Percentiles rank a stretch among this genome's conserved stretches.
phyloP scores from a whole-genome alignment of 2,113 vertebrate genomes.

The human (Homo sapiens) region DNA sequence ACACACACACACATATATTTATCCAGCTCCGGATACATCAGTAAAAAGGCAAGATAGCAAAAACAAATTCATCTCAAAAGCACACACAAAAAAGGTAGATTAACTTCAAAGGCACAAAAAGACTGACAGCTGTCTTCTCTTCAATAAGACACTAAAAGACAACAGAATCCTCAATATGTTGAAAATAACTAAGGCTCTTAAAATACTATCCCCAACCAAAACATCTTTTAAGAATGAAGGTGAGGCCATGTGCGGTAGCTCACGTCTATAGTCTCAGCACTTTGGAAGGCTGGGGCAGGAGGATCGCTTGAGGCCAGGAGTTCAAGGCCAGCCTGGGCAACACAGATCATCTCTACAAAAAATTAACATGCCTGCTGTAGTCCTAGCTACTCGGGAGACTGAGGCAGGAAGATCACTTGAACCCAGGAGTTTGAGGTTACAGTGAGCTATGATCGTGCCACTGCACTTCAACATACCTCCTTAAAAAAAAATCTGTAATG shows the following conservation, averaged over 20 bases:
- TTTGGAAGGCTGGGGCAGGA: background rate
- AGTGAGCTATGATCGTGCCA: too few species aligned
- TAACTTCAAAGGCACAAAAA: background rate
- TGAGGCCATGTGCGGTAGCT: background rate
- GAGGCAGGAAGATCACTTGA: background rate
- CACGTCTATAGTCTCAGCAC: background rate
- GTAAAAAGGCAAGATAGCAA: background rate
- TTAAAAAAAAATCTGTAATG: background rate
- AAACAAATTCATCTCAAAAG: constrained; percentile 17
- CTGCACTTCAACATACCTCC: too few species aligned
- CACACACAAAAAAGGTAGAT: background rate
- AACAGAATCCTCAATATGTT: background rate
- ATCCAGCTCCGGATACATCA: background rate
- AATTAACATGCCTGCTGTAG: background rate
- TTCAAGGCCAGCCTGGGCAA: background rate
- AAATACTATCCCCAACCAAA: background rate
- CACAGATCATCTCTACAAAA: background rate
- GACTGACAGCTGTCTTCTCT: background rate
- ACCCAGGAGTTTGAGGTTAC: background rate
- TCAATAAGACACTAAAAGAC: background rate
- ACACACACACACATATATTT: too few species aligned
- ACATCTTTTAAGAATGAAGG: background rate
- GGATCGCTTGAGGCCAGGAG: background rate
- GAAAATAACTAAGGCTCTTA: background rate
- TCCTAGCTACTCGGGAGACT: background rate